Evolutionary conservation across 30 jellyfish, hydroid and myxozoan species (phyloP).

Genomic region (Catostylus mosaicus): DNA sequence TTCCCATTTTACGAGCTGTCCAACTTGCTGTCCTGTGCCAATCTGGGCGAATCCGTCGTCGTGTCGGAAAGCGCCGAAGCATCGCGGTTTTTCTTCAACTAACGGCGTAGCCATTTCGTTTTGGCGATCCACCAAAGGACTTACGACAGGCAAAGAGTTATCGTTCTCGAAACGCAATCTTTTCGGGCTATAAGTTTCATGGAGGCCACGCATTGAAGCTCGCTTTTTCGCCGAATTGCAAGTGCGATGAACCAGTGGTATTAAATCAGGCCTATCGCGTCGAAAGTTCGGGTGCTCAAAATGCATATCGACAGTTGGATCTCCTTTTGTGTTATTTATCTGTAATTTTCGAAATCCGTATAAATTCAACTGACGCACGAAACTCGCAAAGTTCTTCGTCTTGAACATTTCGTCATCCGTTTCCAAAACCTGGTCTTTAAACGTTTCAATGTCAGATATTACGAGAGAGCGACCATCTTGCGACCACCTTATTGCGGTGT

Average conservation of each 20-base stretch:
- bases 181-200: constrained; percentile 54
- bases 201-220: constrained; percentile 34
- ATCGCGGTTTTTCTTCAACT: constrained; percentile 1
- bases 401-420: constrained; percentile 99
- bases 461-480: constrained; percentile 92
- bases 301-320: constrained; percentile 95
- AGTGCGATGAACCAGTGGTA: constrained; percentile 96
- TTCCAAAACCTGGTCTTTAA: constrained; percentile 87
- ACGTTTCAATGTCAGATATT: constrained; percentile 82
- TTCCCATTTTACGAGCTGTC: background rate
- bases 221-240: constrained; percentile 75
- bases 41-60: background rate
- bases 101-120: constrained; percentile 43
- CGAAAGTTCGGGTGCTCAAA: constrained; percentile 97
- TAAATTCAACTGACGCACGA: constrained; percentile 93
- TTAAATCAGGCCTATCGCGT: constrained; percentile 95
- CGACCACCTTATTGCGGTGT: constrained; percentile 97
- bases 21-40: constrained; percentile 2
- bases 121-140: constrained; percentile 49
- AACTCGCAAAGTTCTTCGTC: constrained; percentile 95
- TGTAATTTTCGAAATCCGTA: constrained; percentile 97
- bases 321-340: constrained; percentile 80
- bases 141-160: constrained; percentile 10
- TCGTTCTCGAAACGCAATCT: constrained; percentile 43
- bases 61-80: background rate